A percentile compares a stretch with the other conserved stretches of the same genome.
phyloP scores from a whole-genome alignment of 2,113 vertebrate genomes.

The Papio anubis region DNA sequence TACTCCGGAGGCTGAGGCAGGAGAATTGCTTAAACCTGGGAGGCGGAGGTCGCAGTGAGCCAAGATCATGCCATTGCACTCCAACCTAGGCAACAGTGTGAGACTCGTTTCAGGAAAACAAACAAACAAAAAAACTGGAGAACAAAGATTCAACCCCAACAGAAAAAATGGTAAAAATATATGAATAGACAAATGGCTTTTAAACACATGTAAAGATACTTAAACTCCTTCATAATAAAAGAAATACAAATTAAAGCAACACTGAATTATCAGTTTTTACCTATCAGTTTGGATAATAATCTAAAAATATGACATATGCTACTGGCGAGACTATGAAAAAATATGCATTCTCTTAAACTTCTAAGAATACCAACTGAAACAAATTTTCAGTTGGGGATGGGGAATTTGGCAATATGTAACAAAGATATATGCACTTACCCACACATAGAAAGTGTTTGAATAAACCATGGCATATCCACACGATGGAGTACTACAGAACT shows the following conservation, averaged over 20 bases:
- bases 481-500: neutral
- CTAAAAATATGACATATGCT: neutral
- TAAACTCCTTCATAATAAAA: neutral
- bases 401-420: neutral
- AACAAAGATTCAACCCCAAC: neutral
- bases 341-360: neutral
- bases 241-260: neutral
- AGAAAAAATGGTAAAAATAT: neutral
- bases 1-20: no score
- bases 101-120: no score
- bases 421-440: neutral
- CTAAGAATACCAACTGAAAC: neutral
- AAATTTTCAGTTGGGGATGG: neutral
- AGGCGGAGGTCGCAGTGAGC: no score
- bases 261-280: neutral
- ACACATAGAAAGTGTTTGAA: neutral
- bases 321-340: neutral
- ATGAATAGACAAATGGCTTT: neutral
- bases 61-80: no score
- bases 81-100: no score
- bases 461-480: neutral
- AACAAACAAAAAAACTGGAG: neutral
- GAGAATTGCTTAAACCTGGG: no score
- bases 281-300: neutral
- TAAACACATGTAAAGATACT: neutral